Base-by-base conservation (phyloP, 2,113 vertebrate species). In the Opisthocomus hoazin region DNA sequence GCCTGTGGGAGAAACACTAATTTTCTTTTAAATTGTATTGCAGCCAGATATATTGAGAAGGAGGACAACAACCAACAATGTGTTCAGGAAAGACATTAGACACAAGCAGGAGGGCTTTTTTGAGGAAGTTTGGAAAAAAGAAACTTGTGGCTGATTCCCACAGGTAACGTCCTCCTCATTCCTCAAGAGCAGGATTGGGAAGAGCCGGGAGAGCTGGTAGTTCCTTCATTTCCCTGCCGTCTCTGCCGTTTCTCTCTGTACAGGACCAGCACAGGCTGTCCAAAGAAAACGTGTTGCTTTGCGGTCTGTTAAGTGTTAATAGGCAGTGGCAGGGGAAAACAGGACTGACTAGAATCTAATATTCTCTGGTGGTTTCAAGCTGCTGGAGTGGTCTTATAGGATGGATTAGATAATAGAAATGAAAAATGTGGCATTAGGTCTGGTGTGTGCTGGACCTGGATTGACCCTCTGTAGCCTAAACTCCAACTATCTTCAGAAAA, bases 221-320 rank as follows among this genome's bases (percentile, higher is more conserved):
- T 18, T 36, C 60, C 65, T 50, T 69, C 36, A 36, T 43, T 53
- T 56, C 36, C n/a, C 85, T 68, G 34, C 12, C 5, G 2, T 11
- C 48, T n/a, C n/a, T n/a, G n/a, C n/a, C n/a, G n/a, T n/a, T n/a
- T n/a, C n/a, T 39, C n/a, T 18, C 32, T 45, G 51, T 60, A 34
- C 18, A 18, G 53, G 20, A 37, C 36, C 0, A 2, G 24, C 48
- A 69, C 27, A 57, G 37, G 75, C 56, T 85, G 68, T 34, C 37
- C 0, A 0, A 70, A 27, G 37, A 30, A 80, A 58, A 51, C 1
- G 0, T 3, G 5, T 15, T n/a, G 46, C 45, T 65, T 61, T 32
- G 4, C 36, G 57, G 45, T 11, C 56, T 65, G 30, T 43, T 37
- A 15, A 39, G 54, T 1, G 22, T 68, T n/a, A 46, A 19, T 29